A percentile compares a stretch with the other conserved stretches of the same genome.
Evolutionary conservation across 2,888 invertebrate genomes (phyloP).

Genomic region (Monopis laevigella): DNA sequence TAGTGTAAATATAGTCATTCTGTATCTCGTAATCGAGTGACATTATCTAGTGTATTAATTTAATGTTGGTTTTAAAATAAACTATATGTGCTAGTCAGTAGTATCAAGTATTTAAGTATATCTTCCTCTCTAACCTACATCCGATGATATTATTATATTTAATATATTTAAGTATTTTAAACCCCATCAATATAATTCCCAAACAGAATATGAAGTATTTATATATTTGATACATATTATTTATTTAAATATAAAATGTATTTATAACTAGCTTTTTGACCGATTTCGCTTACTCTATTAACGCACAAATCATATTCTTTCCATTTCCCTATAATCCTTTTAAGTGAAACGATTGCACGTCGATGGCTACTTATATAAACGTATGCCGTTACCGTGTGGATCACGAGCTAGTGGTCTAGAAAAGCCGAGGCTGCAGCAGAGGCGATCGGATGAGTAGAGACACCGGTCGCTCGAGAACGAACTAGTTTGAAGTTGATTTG

Average conservation of each 20-base stretch:
- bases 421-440: constrained; percentile 20
- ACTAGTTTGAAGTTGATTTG: constrained; percentile 50
- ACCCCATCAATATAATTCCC: too few relatives aligned
- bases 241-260: constrained; percentile 59
- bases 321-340: constrained; percentile 24
- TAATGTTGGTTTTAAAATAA: constrained; percentile 52
- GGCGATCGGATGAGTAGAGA: constrained; percentile 13
- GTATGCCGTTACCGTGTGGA: constrained; percentile 3
- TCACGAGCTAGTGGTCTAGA: constrained; percentile 30
- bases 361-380: background rate
- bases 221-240: constrained; percentile 5
- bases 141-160: constrained; percentile 25
- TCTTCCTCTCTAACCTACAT: constrained; percentile 33
- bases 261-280: constrained; percentile 59
- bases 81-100: constrained; percentile 57
- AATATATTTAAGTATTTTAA: constrained; percentile 10
- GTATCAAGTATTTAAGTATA: constrained; percentile 43
- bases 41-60: constrained; percentile 65
- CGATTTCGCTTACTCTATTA: constrained; percentile 46
- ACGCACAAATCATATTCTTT: constrained; percentile 45
- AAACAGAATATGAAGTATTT: background rate
- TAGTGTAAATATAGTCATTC: constrained; percentile 36
- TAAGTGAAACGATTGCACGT: background rate
- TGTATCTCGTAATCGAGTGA: constrained; percentile 53
- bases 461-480: constrained; percentile 34